Evolutionary conservation across 2,797 vertebrate genomes (phyloP).

Genomic region (Rhadinocentrus ornatus): DNA sequence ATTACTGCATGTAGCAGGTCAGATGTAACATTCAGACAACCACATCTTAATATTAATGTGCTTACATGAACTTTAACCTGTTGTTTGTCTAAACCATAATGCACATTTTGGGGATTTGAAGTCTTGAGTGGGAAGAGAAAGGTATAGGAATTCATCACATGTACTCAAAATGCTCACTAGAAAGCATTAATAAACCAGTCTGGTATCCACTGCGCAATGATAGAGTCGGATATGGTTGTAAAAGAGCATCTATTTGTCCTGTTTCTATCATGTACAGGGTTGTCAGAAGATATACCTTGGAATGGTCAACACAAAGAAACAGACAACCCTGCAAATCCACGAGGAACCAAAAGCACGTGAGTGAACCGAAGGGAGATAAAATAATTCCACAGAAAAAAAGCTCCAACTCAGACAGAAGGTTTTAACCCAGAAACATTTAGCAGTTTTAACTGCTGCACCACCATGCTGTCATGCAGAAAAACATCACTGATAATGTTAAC

Average conservation of each 20-base stretch:
- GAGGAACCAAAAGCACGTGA: neutral
- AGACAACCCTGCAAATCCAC: neutral
- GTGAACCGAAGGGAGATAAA: neutral
- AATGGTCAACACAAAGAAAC: neutral
- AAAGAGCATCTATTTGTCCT: neutral
- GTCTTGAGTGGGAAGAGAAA: neutral
- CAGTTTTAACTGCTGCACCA: neutral
- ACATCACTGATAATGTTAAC: too few species aligned
- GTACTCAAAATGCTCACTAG: neutral
- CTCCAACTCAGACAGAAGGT: neutral
- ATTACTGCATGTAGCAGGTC: slow-evolving; percentile 35
- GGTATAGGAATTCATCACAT: slow-evolving; percentile 10
- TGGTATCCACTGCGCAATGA: neutral
- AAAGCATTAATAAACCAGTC: neutral
- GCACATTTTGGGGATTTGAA: slow-evolving; percentile 39
- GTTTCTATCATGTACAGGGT: neutral
- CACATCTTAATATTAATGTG: slow-evolving; percentile 43
- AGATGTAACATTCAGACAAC: slow-evolving; percentile 31
- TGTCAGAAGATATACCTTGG: neutral
- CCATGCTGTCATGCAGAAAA: neutral
- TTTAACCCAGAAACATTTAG: neutral
- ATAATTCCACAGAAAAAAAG: neutral
- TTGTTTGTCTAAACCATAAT: slow-evolving; percentile 18
- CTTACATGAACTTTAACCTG: slow-evolving; percentile 49
- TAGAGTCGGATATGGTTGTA: neutral